phyloP scores from a whole-genome alignment of 1,140 invertebrate species.

The Scaptomyza montana region DNA sequence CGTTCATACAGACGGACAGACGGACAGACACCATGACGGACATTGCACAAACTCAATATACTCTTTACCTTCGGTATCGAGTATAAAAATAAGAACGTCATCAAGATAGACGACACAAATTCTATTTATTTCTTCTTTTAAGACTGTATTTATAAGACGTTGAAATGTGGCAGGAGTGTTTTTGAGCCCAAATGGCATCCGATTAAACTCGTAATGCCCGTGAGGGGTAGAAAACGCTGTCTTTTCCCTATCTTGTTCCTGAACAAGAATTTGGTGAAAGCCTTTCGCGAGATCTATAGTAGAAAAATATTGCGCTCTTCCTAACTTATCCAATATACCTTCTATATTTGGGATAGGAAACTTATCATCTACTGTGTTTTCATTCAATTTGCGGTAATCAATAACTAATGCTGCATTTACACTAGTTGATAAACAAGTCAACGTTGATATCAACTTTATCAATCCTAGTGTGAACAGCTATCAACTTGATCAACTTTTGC shows the following conservation, averaged over 20 bases:
- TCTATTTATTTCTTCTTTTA: conserved; percentile 57
- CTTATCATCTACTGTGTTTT: conserved; percentile 42
- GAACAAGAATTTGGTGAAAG: conserved; percentile 77
- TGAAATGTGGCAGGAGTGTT: conserved; percentile 83
- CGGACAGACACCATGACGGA: too few species aligned
- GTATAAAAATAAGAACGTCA: too few species aligned
- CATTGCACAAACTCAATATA: too few species aligned
- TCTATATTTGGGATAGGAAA: conserved; percentile 53
- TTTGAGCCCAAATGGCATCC: conserved; percentile 83
- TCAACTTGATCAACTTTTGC: too few species aligned
- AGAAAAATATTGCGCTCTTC: conserved; percentile 40
- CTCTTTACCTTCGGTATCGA: too few species aligned
- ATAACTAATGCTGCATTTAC: too few species aligned
- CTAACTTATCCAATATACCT: conserved; percentile 39
- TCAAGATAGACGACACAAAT: conserved; percentile 75
- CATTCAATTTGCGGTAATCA: conserved; percentile 77
- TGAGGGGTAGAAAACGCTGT: conserved; percentile 43
- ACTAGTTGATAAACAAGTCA: too few species aligned
- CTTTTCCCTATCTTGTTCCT: conserved; percentile 36
- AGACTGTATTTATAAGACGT: conserved; percentile 81
- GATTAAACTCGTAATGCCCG: conserved; percentile 43
- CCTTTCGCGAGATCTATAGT: conserved; percentile 71
- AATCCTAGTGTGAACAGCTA: too few species aligned
- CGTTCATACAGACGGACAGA: too few species aligned
- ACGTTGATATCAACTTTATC: too few species aligned